phyloP scores from a whole-genome alignment of 2,888 invertebrate genomes.

The Pyrrhosoma nymphula region DNA sequence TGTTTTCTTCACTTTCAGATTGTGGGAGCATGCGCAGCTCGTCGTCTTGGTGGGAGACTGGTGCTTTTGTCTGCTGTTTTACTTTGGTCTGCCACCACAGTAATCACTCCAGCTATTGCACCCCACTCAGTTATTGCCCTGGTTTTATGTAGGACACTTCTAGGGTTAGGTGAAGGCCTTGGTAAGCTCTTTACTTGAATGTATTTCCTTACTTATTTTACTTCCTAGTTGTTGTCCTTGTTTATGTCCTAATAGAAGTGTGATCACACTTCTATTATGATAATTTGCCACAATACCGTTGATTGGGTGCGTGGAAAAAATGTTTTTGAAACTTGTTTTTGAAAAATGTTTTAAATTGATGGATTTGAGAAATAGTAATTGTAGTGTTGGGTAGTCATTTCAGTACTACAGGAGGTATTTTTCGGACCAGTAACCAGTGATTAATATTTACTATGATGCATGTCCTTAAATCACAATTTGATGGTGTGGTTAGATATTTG shows the following conservation, averaged over 20 bases:
- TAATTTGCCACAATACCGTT: too few relatives aligned
- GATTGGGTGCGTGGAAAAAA: too few relatives aligned
- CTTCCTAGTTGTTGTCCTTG: background rate
- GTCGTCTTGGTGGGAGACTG: slow-evolving; percentile 84
- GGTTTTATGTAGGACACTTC: slow-evolving; percentile 83
- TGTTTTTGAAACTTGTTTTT: too few relatives aligned
- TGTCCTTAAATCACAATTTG: too few relatives aligned
- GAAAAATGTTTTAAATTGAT: too few relatives aligned
- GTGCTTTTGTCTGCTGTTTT: slow-evolving; percentile 85
- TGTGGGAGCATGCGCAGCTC: slow-evolving; percentile 85
- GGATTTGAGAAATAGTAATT: too few relatives aligned
- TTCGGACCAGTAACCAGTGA: too few relatives aligned
- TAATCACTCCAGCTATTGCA: slow-evolving; percentile 85
- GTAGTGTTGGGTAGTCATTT: too few relatives aligned
- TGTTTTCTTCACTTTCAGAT: slow-evolving; percentile 77
- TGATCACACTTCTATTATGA: too few relatives aligned
- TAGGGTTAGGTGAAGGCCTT: slow-evolving; percentile 87
- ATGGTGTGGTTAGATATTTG: too few relatives aligned
- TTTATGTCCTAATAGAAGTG: background rate
- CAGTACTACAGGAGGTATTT: too few relatives aligned
- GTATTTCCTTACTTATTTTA: background rate
- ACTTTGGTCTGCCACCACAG: slow-evolving; percentile 87
- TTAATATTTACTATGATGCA: too few relatives aligned
- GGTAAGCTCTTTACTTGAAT: slow-evolving; percentile 78
- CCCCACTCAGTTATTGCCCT: slow-evolving; percentile 82